Evolutionary conservation across 2,888 invertebrate species (phyloP).

Genomic region (Drosophila formosana): DNA sequence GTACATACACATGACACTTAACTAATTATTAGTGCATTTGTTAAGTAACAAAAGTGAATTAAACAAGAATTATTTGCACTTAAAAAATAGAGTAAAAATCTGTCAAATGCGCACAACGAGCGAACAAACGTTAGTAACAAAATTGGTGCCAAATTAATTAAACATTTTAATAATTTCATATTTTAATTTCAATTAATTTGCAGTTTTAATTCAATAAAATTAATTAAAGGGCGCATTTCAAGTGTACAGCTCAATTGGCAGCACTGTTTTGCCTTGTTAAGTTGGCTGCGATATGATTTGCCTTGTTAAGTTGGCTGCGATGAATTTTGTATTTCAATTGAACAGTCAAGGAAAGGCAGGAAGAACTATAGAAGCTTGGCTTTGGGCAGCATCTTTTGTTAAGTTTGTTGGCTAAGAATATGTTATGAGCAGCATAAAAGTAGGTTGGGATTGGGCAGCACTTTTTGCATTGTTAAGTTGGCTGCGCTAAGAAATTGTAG

Average conservation of each 20-base stretch:
- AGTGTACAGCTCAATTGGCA: constrained; percentile 40
- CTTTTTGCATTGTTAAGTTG: constrained; percentile 2
- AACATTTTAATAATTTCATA: neutral
- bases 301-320: constrained; percentile 9
- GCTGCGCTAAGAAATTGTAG: constrained; percentile 3
- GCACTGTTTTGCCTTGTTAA: neutral
- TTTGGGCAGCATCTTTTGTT: no score
- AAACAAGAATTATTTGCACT: constrained; percentile 30
- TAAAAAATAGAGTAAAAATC: constrained; percentile 4
- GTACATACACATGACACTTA: constrained; percentile 55
- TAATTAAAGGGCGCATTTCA: constrained; percentile 32
- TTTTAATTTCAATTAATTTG: no score
- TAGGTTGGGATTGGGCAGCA: neutral
- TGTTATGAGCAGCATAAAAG: no score
- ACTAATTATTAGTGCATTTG: constrained; percentile 34
- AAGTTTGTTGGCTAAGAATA: no score
- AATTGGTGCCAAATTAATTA: neutral
- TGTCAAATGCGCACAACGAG: constrained; percentile 10
- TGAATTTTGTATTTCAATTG: no score
- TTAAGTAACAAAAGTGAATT: constrained; percentile 39
- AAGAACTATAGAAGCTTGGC: no score
- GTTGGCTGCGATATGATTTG: constrained; percentile 1
- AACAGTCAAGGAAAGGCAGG: no score
- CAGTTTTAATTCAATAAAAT: no score
- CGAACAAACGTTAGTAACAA: constrained; percentile 24